phyloP scores from a whole-genome alignment of 2,113 vertebrate genomes.

The Chlorodrepanis virens region DNA sequence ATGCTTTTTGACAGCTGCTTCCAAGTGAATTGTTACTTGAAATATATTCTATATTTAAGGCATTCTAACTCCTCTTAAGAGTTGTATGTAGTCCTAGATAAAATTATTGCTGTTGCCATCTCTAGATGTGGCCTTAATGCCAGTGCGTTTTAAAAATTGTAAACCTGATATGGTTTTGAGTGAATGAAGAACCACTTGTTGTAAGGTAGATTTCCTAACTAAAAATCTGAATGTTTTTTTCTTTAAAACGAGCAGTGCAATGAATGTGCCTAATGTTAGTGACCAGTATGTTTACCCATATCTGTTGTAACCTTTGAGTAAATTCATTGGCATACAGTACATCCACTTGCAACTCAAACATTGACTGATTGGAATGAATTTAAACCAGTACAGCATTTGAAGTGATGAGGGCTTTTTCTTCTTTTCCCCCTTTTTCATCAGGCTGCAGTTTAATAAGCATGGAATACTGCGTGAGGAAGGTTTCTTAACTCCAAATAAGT shows the following conservation, averaged over 20 bases:
- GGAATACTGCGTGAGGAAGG: constrained; percentile 79
- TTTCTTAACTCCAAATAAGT: constrained; percentile 80
- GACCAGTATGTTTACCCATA: background rate
- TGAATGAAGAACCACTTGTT: background rate
- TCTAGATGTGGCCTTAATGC: background rate
- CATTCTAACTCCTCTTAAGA: background rate
- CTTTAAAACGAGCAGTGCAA: background rate
- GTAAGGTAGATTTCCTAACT: background rate
- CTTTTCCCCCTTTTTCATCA: background rate
- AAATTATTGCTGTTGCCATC: background rate
- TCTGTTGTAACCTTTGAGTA: background rate
- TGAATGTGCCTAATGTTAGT: background rate
- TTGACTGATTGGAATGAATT: background rate
- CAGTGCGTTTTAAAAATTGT: background rate
- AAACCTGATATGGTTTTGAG: background rate
- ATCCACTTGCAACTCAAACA: background rate
- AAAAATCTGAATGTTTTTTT: background rate
- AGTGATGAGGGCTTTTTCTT: background rate
- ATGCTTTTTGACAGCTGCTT: background rate
- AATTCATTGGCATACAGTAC: background rate
- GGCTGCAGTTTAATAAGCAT: constrained; percentile 80
- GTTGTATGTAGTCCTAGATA: background rate
- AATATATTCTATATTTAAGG: background rate
- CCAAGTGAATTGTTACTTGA: background rate
- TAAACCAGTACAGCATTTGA: background rate